These are phyloP conservation scores for Andrena haemorrhoa DNA, from an alignment of 2,888 invertebrate genomes.

Conservation along the genomic window DNA sequence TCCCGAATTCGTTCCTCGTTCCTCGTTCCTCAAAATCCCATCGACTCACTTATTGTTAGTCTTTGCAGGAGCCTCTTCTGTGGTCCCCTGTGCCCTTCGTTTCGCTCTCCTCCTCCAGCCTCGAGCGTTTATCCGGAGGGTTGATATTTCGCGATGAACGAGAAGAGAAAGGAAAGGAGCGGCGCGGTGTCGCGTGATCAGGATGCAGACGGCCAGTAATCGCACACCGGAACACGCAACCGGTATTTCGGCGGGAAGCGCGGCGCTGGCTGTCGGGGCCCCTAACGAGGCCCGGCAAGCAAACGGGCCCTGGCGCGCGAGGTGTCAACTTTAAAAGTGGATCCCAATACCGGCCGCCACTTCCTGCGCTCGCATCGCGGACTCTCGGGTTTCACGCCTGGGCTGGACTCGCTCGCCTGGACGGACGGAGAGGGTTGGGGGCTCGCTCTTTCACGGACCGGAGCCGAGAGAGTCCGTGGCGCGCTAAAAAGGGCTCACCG, in stretches of 20 bases:
- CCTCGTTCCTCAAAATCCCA: too few relatives aligned
- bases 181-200: slow-evolving; percentile 62
- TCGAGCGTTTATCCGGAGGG: slow-evolving; percentile 33
- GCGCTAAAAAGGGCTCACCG: slow-evolving; percentile 36
- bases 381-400: slow-evolving; percentile 46
- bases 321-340: slow-evolving; percentile 67
- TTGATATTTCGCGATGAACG: slow-evolving; percentile 50
- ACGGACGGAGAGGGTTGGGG: neutral
- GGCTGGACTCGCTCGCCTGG: slow-evolving; percentile 25
- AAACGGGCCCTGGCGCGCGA: slow-evolving; percentile 47
- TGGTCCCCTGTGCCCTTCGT: neutral
- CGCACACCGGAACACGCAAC: slow-evolving; percentile 64
- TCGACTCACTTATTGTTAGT: neutral
- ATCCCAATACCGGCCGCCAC: slow-evolving; percentile 59
- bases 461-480: slow-evolving; percentile 12
- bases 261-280: neutral
- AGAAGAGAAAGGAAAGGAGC: slow-evolving; percentile 42
- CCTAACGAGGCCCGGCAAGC: slow-evolving; percentile 41
- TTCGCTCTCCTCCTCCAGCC: slow-evolving; percentile 24
- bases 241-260: slow-evolving; percentile 56
- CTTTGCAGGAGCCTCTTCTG: neutral
- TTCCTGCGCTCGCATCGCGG: slow-evolving; percentile 47
- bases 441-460: neutral
- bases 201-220: slow-evolving; percentile 59
- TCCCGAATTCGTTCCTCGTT: too few relatives aligned